Evolutionary conservation across 2,797 vertebrate species (phyloP).

Genomic region (Antennarius maculatus): DNA sequence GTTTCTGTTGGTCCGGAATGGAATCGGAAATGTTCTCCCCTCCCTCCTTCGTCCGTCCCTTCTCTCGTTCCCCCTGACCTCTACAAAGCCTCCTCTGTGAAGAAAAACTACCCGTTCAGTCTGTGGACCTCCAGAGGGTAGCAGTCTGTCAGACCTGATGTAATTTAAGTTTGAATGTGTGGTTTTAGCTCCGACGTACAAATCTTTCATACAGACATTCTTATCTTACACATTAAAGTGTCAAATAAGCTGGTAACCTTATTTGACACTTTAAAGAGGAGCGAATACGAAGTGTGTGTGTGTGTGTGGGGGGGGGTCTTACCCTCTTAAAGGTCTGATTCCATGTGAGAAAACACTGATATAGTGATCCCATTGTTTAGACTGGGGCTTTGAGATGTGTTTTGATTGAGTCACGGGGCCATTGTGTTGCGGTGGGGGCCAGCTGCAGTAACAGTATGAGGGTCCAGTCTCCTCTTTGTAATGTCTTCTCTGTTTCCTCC

Average conservation of each 20-base stretch:
- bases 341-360: constrained; percentile 40
- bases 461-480: constrained; percentile 71
- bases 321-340: constrained; percentile 39
- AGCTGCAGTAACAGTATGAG: constrained; percentile 75
- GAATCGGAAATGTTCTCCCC: constrained; percentile 59
- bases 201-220: constrained; percentile 23
- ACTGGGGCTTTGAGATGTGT: constrained; percentile 60
- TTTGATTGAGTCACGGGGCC: constrained; percentile 69
- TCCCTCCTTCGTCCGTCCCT: background rate
- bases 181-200: constrained; percentile 23
- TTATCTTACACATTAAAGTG: background rate
- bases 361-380: constrained; percentile 66
- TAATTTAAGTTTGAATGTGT: constrained; percentile 33
- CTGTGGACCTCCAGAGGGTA: constrained; percentile 28
- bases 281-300: background rate
- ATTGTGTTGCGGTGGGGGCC: constrained; percentile 71
- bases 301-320: background rate
- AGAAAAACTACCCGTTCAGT: constrained; percentile 47
- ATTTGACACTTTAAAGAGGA: constrained; percentile 32
- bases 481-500: constrained; percentile 71
- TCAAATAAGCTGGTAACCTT: background rate
- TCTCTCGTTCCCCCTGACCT: constrained; percentile 39
- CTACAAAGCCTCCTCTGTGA: constrained; percentile 64
- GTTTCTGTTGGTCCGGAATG: constrained; percentile 61
- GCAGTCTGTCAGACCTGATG: constrained; percentile 27